Conservation (phyloP, 1,140 invertebrate genomes). For the Bombus pyrosoma region DNA sequence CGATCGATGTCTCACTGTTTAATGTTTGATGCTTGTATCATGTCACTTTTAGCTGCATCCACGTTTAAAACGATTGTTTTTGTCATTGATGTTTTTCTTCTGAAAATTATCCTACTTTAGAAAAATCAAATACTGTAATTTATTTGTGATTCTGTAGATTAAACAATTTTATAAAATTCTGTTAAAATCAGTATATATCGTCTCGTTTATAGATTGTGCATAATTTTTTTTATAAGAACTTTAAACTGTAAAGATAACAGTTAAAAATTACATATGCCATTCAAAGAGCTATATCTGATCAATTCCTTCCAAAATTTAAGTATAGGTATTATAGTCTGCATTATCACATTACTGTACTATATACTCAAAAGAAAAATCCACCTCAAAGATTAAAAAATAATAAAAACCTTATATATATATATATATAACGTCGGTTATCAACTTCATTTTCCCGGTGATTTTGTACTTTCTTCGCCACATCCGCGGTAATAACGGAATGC, state of each 20-base stretch:
- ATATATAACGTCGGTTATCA: background rate
- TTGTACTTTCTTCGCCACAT: background rate
- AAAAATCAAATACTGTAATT: too few relatives aligned
- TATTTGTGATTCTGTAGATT: too few relatives aligned
- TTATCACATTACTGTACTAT: background rate
- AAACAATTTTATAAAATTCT: too few relatives aligned
- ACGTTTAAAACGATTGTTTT: background rate
- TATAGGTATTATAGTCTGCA: background rate
- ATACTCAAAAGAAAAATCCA: background rate
- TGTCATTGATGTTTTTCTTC: background rate
- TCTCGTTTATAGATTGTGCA: too few relatives aligned
- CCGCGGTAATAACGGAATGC: background rate
- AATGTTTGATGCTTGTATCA: background rate
- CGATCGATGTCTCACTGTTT: background rate
- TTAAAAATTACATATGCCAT: too few relatives aligned
- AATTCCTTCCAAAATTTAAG: too few relatives aligned
- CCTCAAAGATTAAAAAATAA: background rate
- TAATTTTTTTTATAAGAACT: too few relatives aligned
- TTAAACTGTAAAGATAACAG: too few relatives aligned
- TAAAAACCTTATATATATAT: background rate
- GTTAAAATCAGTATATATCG: too few relatives aligned
- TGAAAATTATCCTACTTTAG: too few relatives aligned
- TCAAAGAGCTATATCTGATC: too few relatives aligned
- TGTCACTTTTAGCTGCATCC: background rate
- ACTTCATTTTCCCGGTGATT: conserved; percentile 11